Evolutionary conservation across 2,888 invertebrate species (phyloP).

Genomic region (Iselma pallidipennis): DNA sequence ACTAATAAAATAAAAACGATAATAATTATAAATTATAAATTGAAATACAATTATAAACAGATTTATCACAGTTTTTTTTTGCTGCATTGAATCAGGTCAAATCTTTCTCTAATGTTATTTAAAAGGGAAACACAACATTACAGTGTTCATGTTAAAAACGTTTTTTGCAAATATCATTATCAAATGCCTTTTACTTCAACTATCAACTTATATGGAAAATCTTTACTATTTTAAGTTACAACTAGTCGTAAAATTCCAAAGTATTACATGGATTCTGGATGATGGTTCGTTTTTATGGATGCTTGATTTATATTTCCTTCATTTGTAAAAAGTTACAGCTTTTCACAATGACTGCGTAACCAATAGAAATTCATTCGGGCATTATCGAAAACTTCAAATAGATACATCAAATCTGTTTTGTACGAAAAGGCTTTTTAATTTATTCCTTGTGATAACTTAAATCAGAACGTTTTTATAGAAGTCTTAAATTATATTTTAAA

Average conservation of each 20-base stretch:
- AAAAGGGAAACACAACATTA: background rate
- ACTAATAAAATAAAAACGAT: background rate
- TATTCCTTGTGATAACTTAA: background rate
- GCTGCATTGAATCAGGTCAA: background rate
- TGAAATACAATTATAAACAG: too few relatives aligned
- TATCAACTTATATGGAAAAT: constrained; percentile 22
- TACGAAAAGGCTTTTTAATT: background rate
- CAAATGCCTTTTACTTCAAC: background rate
- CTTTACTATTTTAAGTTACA: constrained; percentile 26
- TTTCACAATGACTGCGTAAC: background rate
- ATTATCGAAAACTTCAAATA: background rate
- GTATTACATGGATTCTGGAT: constrained; percentile 19
- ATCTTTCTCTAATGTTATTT: background rate
- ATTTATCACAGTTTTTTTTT: background rate
- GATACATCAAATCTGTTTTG: background rate
- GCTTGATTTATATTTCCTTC: constrained; percentile 24
- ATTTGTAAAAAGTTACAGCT: constrained; percentile 11
- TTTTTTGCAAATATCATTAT: background rate
- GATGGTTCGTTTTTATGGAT: constrained; percentile 16
- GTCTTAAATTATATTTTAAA: too few relatives aligned
- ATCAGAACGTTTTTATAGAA: too few relatives aligned
- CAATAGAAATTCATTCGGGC: background rate
- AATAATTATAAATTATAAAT: background rate
- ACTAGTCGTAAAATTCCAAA: constrained; percentile 22
- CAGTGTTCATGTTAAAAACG: background rate